These are phyloP conservation scores for Archips crataeganus DNA, from an alignment of 2,888 invertebrate species.

Conservation along the genomic window DNA sequence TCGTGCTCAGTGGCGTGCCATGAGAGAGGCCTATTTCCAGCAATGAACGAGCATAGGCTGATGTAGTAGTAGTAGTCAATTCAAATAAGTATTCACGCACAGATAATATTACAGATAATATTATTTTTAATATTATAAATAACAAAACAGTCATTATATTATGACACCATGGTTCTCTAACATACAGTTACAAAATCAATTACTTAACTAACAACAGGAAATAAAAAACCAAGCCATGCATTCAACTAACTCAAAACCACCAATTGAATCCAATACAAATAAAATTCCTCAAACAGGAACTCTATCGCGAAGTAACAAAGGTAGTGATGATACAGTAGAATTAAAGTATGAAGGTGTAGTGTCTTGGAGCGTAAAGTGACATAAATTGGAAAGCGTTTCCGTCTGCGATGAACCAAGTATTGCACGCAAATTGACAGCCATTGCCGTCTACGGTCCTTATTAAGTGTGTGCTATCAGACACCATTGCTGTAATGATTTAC, in stretches of 20 bases:
- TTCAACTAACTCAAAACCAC: conserved; percentile 19
- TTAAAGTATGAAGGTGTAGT: conserved; percentile 44
- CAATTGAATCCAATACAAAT: conserved; percentile 8
- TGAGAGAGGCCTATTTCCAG: no score
- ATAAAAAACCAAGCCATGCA: conserved; percentile 22
- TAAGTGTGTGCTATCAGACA: conserved; percentile 32
- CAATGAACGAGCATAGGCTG: no score
- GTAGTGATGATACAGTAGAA: conserved; percentile 8
- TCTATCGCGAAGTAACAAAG: conserved; percentile 25
- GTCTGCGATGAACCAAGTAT: conserved; percentile 64
- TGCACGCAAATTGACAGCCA: conserved; percentile 66
- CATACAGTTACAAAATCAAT: conserved; percentile 28
- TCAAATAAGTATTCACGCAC: no score
- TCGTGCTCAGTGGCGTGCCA: no score
- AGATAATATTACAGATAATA: no score
- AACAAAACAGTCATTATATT: background rate
- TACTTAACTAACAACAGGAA: conserved; percentile 30
- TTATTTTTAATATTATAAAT: background rate
- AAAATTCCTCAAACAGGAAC: background rate
- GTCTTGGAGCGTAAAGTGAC: conserved; percentile 65
- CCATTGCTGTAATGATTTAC: conserved; percentile 30
- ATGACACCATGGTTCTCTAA: background rate
- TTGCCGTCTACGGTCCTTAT: conserved; percentile 40
- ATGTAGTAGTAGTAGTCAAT: no score
- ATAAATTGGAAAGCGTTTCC: conserved; percentile 78